Base-by-base conservation (phyloP, 2,797 vertebrate species). In the Limosa lapponica region DNA sequence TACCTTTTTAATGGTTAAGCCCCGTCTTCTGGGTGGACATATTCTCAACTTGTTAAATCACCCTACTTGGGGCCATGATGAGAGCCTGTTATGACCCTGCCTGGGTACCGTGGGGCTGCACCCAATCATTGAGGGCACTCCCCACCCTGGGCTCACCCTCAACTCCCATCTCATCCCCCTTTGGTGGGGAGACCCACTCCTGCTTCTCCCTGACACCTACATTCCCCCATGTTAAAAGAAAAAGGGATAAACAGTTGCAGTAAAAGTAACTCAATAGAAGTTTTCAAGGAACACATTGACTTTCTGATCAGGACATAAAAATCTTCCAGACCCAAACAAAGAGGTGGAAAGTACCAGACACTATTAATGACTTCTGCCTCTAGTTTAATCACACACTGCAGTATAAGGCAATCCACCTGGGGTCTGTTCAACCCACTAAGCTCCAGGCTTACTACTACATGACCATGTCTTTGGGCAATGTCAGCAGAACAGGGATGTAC, bases 121-220 rank as follows among this genome's bases (percentile, higher is more conserved):
- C 17, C 13, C 36, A 37, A 22, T 17, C 61, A 66, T 0, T 25
- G 27, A 62, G 30, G 55, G 32, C 11, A 30, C 27, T 49, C 25
- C 27, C 18, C 17, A 27, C 4, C 32, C 36, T 20, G 37, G 58
- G 17, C 8, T 64, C 22, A 52, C 16, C 34, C 44, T 32, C 4
- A 1, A 20, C 27, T 71, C 51, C 16, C 18, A 52, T 14, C 25
- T 71, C 46, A 65, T 36, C 7, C 0, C 22, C 17, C 16, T 22
- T 32, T 2, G 0, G 0, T 10, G 13, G 18, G 25, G 5, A 71
- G 25, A 41, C 39, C 22, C 1, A 1, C 39, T 52, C 27, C 64
- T 58, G 34, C 39, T 77, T 30, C 58, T 64, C 44, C 52, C n/a
- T 8, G 10, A 69, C 8, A 49, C 15, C 36, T 44, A 13, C 12